phyloP scores from a whole-genome alignment of 37 sponge, comb jelly and placozoan genomes.

The Tethya wilhelma region DNA sequence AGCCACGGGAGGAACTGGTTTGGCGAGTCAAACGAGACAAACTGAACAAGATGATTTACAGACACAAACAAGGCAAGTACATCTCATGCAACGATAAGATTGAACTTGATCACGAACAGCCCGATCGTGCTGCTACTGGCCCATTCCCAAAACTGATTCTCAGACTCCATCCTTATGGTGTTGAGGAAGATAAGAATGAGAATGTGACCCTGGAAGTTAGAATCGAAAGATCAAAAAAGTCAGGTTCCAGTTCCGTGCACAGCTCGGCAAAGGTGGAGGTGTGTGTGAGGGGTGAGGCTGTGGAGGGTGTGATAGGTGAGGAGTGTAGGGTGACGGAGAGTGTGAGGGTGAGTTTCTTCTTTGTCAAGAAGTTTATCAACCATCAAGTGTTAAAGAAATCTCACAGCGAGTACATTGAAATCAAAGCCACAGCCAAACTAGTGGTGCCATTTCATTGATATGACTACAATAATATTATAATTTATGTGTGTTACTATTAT shows the following conservation, averaged over 20 bases:
- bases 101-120: constrained; percentile 6
- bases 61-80: not conserved
- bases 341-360: not conserved
- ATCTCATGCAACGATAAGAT: not conserved
- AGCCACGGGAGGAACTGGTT: not conserved
- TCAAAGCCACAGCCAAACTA: not conserved
- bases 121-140: too few relatives aligned
- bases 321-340: not conserved
- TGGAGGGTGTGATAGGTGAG: not conserved
- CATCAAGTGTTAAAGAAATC: not conserved
- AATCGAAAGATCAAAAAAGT: not conserved
- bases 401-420: not conserved
- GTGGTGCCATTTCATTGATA: not conserved
- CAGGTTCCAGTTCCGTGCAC: not conserved
- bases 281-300: not conserved
- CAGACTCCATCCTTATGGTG: constrained; percentile 3
- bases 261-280: not conserved
- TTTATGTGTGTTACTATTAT: too few relatives aligned
- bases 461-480: too few relatives aligned
- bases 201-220: not conserved
- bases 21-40: not conserved
- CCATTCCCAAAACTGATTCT: not conserved
- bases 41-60: constrained; percentile 5
- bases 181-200: constrained; percentile 7
- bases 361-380: not conserved